Base-by-base conservation (phyloP, 1,140 invertebrate genomes). In the Magallana gigas region DNA sequence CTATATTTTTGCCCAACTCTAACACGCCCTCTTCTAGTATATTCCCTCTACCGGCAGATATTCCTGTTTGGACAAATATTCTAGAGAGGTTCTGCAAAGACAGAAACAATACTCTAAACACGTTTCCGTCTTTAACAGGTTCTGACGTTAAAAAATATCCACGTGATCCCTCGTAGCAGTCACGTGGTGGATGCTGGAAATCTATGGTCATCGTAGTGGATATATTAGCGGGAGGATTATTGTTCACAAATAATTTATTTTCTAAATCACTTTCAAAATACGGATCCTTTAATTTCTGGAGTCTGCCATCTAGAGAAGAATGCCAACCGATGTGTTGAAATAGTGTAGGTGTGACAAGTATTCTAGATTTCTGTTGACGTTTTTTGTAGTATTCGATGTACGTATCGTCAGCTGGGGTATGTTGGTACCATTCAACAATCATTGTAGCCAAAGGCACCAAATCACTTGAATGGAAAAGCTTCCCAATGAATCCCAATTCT, bases 391-490 rank as follows among this genome's bases (percentile, higher is more conserved):
- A 76, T 76, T 76, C 68, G 8, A 76, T 76, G 68, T 76, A 76
- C 1, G 68, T 76, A 29, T 76, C 68, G 36, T 76, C 68, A 76
- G 68, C 68, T 76, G 68, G 68, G 9, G 68, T 76, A 23, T 76
- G 68, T 12, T 76, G 8, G 23, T 23, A 23, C 68, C 68, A 76
- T 1, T 76, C 68, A 12, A 76, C 23, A 29, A 76, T 76, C 68
- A 76, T 36, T 36, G 7, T 97, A n/a, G 98, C 96, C 57, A 99
- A 94, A 95, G 96, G 97, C 8, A 97, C 97, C 23, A 99, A 94
- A 93, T 99, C 97, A 0, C 97, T 96, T 84, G 97, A 97, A 92
- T 97, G 97, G 94, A 99, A 98, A 95, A 99, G 96, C 95, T 99
- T 99, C 9, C 92, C 92, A 18, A 93, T 91, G 71, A 93, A 92